Evolutionary conservation across 2,113 vertebrate species (phyloP).

Genomic region (Hydrolagus affinis): DNA sequence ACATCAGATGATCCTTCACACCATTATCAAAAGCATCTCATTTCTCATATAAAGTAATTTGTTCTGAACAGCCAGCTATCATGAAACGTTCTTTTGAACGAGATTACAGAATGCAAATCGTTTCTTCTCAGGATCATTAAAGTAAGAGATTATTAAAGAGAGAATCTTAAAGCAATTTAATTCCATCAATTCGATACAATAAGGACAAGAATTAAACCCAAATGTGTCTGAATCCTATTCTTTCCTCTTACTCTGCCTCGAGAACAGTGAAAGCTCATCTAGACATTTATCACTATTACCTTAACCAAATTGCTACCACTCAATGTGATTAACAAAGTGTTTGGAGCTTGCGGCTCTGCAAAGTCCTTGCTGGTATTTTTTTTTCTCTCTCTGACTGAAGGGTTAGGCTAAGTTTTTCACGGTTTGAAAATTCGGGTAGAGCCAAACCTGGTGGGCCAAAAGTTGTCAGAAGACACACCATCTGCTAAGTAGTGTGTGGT

Average conservation of each 20-base stretch:
- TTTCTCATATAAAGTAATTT: not conserved
- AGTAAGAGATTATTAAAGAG: not conserved
- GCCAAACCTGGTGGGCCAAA: not conserved
- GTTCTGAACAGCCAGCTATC: not conserved
- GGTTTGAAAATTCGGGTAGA: too few species aligned
- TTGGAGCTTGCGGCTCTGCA: not conserved
- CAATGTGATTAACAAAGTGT: not conserved
- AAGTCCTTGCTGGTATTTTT: not conserved
- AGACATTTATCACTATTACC: not conserved
- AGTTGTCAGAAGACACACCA: too few species aligned
- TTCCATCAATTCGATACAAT: not conserved
- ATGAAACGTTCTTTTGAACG: not conserved
- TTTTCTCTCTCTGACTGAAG: not conserved
- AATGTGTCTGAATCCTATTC: not conserved
- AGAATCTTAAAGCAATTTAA: not conserved
- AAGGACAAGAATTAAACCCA: not conserved
- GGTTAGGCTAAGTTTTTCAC: not conserved
- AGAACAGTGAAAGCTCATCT: not conserved
- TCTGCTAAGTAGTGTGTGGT: too few species aligned
- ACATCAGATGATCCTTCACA: conserved; percentile 14
- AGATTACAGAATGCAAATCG: not conserved
- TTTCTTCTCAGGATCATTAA: not conserved
- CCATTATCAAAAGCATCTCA: not conserved
- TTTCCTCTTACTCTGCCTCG: not conserved
- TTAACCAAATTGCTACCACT: not conserved